Base-by-base conservation (phyloP, 2,797 vertebrate species). In the Centroberyx gerrardi region DNA sequence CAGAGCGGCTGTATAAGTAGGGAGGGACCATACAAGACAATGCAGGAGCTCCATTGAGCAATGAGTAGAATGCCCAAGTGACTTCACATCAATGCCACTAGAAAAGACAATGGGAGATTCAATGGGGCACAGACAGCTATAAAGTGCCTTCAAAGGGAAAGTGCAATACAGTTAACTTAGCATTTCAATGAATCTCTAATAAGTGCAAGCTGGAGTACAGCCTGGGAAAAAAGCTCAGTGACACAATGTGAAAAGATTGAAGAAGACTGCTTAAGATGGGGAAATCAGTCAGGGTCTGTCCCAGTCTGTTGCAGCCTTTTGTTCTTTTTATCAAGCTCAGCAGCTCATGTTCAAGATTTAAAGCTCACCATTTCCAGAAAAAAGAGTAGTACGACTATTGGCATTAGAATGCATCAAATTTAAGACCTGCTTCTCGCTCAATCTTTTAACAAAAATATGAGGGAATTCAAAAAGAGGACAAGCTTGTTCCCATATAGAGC, bases 131-230 rank as follows among this genome's bases (percentile, higher is more conserved):
- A 77, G 71, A 74, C 75, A 76, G 58, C 64, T 55, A 79, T 46
- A 48, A 81, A 86, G 72, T 22, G 42, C 80, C 65, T 85, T 89
- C 76, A 86, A 87, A 88, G 84, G 40, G 53, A 81, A 76, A 76
- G 68, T 28, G 83, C 64, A 72, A 52, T 65, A 76, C 71, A 83
- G 87, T 87, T 62, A 80, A 86, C 68, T 90, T 89, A 87, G 87
- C 91, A 93, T 91, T 90, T 89, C 88, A 93, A 93, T 92, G 78
- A 86, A 81, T 84, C 65, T 77, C 72, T 71, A 84, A 80, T 80
- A 78, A 74, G 76, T 33, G 68, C 6, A n/a, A 53, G 67, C 18
- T n/a, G 27, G 33, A 44, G 36, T 22, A 15, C 72, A 61, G 51
- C 54, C 68, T 22, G 66, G 5, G 67, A 76, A 36, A 62, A 78